Evolutionary conservation across 1,140 invertebrate species (phyloP).

Genomic region (Pogonus chalceus): DNA sequence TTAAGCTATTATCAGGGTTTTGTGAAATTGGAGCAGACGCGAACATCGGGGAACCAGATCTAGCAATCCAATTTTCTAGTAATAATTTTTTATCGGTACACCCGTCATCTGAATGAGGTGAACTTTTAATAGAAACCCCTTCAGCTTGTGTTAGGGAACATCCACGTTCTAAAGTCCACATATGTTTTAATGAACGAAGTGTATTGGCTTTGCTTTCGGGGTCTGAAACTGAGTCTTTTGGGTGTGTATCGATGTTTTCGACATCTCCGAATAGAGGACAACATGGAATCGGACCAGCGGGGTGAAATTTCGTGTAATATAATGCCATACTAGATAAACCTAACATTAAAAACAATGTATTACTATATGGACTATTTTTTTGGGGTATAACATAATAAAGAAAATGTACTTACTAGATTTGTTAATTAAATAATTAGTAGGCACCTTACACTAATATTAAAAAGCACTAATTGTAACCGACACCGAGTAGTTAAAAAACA

Average conservation of each 20-base stretch:
- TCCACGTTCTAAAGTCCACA: constrained; percentile 17
- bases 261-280: constrained; percentile 29
- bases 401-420: too few relatives aligned
- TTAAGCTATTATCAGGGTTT: constrained; percentile 32
- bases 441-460: too few relatives aligned
- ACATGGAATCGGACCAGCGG: constrained; percentile 35
- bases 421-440: too few relatives aligned
- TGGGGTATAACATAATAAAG: too few relatives aligned
- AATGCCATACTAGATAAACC: constrained; percentile 49
- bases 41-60: constrained; percentile 38
- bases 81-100: constrained; percentile 41
- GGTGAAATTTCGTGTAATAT: constrained; percentile 56
- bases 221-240: neutral
- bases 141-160: neutral
- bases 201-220: constrained; percentile 12
- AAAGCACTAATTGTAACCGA: too few relatives aligned
- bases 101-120: constrained; percentile 26
- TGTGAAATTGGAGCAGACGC: constrained; percentile 33
- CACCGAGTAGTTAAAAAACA: too few relatives aligned
- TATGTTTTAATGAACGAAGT: constrained; percentile 23
- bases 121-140: constrained; percentile 11
- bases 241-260: constrained; percentile 23
- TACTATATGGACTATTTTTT: constrained; percentile 9
- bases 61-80: constrained; percentile 40
- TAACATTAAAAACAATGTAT: constrained; percentile 27